Evolutionary conservation across 37 sponge, comb jelly and placozoan species (phyloP), one percentile per base, ranked within the genome.

Genomic region (Halisarca cf. caerulea): DNA sequence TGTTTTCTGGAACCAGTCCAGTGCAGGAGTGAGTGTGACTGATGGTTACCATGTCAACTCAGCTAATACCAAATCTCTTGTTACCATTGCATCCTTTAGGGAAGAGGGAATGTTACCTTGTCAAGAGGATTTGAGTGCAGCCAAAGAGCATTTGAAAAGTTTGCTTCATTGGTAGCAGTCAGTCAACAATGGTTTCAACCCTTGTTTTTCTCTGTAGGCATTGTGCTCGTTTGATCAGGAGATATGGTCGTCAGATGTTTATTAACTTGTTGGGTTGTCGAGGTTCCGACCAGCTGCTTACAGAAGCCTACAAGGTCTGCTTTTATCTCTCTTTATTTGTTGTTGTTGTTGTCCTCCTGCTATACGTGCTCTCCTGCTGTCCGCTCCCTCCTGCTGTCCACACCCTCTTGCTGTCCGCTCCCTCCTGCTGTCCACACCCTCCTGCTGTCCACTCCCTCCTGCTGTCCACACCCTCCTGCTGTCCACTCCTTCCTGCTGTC

Each of bases 1-100:
- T 25, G 90, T 99, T 54, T 99, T 99, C 87, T 99, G 99, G 99
- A 92, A 96, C 35, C 99, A 99, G 79, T 72, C 92, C 7, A 94
- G 94, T 4, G 82, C 95, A 15, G 94, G 90, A 83, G 95, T 88
- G n/a, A 75, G 78, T 21, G 9, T 2, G 25, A 43, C 59, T 1
- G 58, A 11, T 59, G 0, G 35, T 53, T 32, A 36, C 33, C 37
- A 32, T 80, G 32, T 51, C 32, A n/a, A 17, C n/a, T n/a, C n/a
- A n/a, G n/a, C n/a, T n/a, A n/a, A n/a, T n/a, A n/a, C n/a, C n/a
- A n/a, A n/a, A n/a, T n/a, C n/a, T n/a, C n/a, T n/a, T n/a, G n/a
- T n/a, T n/a, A n/a, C n/a, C n/a, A n/a, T n/a, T n/a, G n/a, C n/a
- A n/a, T n/a, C n/a, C n/a, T 57, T 2, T 54, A 59, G 81, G 77